Conservation (phyloP, 1,140 invertebrate genomes). For the Melitaea cinxia region DNA sequence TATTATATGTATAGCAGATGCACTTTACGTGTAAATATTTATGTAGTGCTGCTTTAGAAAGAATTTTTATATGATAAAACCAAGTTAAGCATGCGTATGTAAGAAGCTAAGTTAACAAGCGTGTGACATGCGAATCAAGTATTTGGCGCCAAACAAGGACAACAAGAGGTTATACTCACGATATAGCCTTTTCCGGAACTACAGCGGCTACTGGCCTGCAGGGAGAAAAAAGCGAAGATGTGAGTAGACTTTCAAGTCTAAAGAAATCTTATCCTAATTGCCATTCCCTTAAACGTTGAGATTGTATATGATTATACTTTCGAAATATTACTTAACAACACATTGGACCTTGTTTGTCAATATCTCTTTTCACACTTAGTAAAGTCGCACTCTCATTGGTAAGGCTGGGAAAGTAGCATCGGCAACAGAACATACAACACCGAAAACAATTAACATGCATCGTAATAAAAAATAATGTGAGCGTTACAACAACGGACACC, state of each 20-base stretch:
- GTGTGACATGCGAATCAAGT: constrained; percentile 44
- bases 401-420: constrained; percentile 13
- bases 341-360: not conserved
- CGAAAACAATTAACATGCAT: constrained; percentile 11
- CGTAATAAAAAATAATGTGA: constrained; percentile 15
- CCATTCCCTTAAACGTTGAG: constrained; percentile 12
- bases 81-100: constrained; percentile 3
- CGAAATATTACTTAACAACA: not conserved
- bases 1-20: too few species aligned
- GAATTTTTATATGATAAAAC: not conserved
- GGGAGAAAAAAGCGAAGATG: constrained; percentile 81
- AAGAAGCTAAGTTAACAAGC: constrained; percentile 30
- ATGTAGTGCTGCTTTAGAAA: not conserved
- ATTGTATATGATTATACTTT: not conserved
- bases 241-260: constrained; percentile 61
- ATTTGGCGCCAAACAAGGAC: constrained; percentile 53
- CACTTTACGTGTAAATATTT: too few species aligned
- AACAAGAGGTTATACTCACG: constrained; percentile 86
- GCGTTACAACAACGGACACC: constrained; percentile 12
- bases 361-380: not conserved
- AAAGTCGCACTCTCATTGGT: not conserved
- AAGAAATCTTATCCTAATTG: constrained; percentile 22
- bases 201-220: constrained; percentile 92
- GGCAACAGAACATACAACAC: constrained; percentile 22
- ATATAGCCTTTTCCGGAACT: constrained; percentile 94